Evolutionary conservation across 2,113 vertebrate species (phyloP), one percentile per base, ranked within the genome.

Genomic region (Alosa alosa): DNA sequence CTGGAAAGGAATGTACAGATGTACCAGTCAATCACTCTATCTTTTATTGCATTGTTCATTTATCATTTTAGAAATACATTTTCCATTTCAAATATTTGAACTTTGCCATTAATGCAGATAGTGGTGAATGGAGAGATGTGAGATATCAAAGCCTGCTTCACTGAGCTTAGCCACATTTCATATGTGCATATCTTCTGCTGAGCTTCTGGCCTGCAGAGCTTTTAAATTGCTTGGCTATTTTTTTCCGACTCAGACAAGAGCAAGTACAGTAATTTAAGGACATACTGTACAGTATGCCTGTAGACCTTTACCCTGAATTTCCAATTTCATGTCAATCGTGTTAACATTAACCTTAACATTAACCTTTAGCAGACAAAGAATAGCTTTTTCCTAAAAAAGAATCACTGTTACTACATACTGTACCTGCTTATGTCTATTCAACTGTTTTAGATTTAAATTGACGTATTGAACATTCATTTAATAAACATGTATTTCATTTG

Each of bases 71-170:
- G 31, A 8, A 78, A 78, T 78, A 15, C 72, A 17, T 36, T 78
- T 36, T 78, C 72, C 72, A 78, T 78, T 78, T 78, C 10, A 78
- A 78, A 78, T 39, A 4, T 78, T 78, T 39, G 25, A 78, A 78
- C 72, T 78, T 39, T 17, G 72, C 31, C 25, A 78, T 31, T 78
- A 17, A 39, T 78, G 41, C 31, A 45, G 81, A 85, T 85, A 46
- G 50, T 78, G 81, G 68, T 78, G 44, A 85, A 52, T 47, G 55
- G 46, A 82, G 81, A 85, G 81, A 78, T 83, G 41, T 13, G 83
- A 88, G 82, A 88, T 83, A 85, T 57, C 25, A 83, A 81, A 81
- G 49, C 81, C 39, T 20, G 64, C 47, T 85, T 81, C 81, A 85
- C 82, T 82, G 45, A 25, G 8, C 60, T 84, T 57, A 18, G 41